A percentile compares a stretch with the other conserved stretches of the same genome.
Conservation (phyloP, 2,113 vertebrate species). For the Lathamus discolor region DNA sequence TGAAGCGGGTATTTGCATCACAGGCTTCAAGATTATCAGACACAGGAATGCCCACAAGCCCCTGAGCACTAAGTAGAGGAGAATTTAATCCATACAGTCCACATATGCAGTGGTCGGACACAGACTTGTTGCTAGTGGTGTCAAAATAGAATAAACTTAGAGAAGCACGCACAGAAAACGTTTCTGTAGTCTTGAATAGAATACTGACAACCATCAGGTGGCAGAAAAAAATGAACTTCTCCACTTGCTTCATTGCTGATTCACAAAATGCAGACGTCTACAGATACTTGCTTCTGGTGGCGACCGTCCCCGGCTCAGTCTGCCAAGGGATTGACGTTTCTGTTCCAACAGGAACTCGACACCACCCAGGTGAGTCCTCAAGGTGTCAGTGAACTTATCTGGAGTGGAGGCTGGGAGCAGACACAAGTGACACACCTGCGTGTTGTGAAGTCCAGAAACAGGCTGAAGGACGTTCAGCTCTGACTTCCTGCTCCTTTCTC, state of each 20-base stretch:
- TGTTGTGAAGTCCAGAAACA: not conserved
- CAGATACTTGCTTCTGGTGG: not conserved
- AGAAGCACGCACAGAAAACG: conserved; percentile 39
- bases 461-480: too few species aligned
- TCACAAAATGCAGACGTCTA: not conserved
- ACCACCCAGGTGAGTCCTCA: conserved; percentile 43
- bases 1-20: conserved; percentile 57
- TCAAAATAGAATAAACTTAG: conserved; percentile 65
- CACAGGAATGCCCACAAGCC: conserved; percentile 66
- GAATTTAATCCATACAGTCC: conserved; percentile 74
- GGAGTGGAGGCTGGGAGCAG: not conserved
- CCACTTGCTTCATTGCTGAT: conserved; percentile 58
- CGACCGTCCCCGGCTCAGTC: not conserved
- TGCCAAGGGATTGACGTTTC: conserved; percentile 67
- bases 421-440: not conserved
- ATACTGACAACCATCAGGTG: not conserved
- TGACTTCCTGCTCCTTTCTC: not conserved
- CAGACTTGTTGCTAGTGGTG: conserved; percentile 36
- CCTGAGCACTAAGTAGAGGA: conserved; percentile 35
- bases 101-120: conserved; percentile 52
- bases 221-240: not conserved
- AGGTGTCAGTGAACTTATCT: conserved; percentile 50
- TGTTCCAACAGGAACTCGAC: conserved; percentile 67
- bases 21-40: conserved; percentile 67
- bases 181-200: not conserved